Percentiles rank a stretch among this genome's conserved stretches.
Evolutionary conservation across 2,113 vertebrate genomes (phyloP).

Genomic region (Aramus guarauna): DNA sequence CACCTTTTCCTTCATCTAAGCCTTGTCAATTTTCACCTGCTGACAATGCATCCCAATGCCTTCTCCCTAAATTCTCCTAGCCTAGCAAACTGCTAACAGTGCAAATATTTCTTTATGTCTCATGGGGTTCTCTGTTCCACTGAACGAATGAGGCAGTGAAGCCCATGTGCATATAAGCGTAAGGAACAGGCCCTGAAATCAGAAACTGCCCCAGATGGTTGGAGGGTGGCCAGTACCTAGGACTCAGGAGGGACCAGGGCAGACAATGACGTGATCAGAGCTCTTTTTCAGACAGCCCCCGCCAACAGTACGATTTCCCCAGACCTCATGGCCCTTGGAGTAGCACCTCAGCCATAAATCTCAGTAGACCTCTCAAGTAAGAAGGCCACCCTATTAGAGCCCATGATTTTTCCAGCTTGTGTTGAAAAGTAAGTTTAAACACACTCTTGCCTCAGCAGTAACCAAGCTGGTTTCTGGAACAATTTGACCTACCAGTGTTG

Average conservation of each 20-base stretch:
- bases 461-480: not conserved
- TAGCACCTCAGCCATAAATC: not conserved
- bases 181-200: not conserved
- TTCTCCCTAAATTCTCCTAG: not conserved
- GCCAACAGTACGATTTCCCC: not conserved
- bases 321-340: not conserved
- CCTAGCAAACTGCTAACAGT: not conserved
- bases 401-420: not conserved
- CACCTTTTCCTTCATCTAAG: not conserved
- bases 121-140: not conserved
- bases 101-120: not conserved
- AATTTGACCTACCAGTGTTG: not conserved
- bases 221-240: accelerated
- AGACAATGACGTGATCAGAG: accelerated
- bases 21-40: not conserved
- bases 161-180: not conserved
- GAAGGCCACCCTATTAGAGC: not conserved
- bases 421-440: not conserved
- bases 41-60: not conserved
- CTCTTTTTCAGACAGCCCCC: not conserved
- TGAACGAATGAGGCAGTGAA: not conserved
- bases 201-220: not conserved
- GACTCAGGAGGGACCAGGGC: not conserved
- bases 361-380: not conserved
- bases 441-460: not conserved